Evolutionary conservation across 2,113 vertebrate genomes (phyloP).

Genomic region (Psittacula cyanocephala): DNA sequence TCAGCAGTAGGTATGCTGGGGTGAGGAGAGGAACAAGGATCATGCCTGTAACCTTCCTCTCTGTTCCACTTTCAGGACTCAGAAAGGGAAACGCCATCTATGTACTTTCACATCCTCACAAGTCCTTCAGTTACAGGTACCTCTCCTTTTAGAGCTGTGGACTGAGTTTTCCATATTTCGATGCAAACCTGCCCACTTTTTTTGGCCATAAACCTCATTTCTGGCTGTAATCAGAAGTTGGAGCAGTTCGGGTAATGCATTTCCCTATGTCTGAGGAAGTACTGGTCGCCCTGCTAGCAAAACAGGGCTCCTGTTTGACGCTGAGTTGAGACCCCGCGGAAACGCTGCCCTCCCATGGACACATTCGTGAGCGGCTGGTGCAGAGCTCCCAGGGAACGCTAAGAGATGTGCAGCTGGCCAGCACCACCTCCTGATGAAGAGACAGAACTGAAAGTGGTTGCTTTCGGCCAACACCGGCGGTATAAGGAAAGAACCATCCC

Average conservation of each 20-base stretch:
- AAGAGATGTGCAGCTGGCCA: not conserved
- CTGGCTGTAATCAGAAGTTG: not conserved
- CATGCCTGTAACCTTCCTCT: not conserved
- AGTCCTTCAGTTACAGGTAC: not conserved
- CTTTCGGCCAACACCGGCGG: not conserved
- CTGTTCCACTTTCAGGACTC: not conserved
- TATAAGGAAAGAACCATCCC: too few species aligned
- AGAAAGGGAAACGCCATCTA: not conserved
- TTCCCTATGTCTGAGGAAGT: rapidly evolving
- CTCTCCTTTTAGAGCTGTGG: not conserved
- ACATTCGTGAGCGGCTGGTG: rapidly evolving
- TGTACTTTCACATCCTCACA: rapidly evolving
- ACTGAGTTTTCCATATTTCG: not conserved
- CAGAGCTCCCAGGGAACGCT: not conserved
- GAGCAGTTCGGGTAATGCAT: not conserved
- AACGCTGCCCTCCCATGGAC: not conserved
- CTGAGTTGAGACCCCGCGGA: rapidly evolving
- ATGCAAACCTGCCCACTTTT: too few species aligned
- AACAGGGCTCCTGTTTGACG: not conserved
- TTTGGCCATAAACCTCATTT: rapidly evolving
- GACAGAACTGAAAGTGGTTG: not conserved
- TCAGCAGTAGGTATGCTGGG: not conserved
- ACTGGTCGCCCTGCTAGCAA: rapidly evolving
- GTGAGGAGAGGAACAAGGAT: not conserved
- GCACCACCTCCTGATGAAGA: conserved; percentile 46